Conservation (phyloP, 2,797 vertebrate species). For the Sitta carolinensis region DNA sequence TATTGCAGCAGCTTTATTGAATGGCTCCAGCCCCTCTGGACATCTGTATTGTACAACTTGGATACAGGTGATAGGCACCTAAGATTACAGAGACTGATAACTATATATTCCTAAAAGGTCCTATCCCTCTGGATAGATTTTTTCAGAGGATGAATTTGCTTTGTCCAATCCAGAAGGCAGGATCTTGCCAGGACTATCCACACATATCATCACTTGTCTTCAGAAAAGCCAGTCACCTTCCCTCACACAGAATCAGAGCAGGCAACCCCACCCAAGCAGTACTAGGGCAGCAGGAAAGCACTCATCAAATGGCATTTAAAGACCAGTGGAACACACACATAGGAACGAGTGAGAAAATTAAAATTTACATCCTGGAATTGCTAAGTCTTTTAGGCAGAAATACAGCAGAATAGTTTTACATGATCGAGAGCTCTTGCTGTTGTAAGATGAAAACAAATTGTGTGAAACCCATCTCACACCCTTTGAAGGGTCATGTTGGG, state of each 20-base stretch:
- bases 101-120: slow-evolving; percentile 11
- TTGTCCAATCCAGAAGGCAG: slow-evolving; percentile 18
- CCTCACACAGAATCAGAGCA: neutral
- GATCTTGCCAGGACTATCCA: neutral
- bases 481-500: accelerated
- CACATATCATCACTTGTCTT: neutral
- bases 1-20: slow-evolving; percentile 49
- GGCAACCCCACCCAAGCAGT: neutral
- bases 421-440: neutral
- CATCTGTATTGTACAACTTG: slow-evolving; percentile 44
- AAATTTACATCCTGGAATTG: neutral
- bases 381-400: neutral
- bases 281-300: neutral
- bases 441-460: neutral
- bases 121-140: slow-evolving; percentile 45
- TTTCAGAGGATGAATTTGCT: slow-evolving; percentile 47
- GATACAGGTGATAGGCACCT: slow-evolving; percentile 57
- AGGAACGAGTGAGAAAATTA: neutral
- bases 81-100: slow-evolving; percentile 53
- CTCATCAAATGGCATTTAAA: neutral
- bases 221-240: neutral
- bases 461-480: neutral
- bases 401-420: neutral
- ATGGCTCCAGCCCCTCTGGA: neutral
- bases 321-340: accelerated